phyloP scores from a whole-genome alignment of 2,888 invertebrate species.

The Temnothorax rugatulus region DNA sequence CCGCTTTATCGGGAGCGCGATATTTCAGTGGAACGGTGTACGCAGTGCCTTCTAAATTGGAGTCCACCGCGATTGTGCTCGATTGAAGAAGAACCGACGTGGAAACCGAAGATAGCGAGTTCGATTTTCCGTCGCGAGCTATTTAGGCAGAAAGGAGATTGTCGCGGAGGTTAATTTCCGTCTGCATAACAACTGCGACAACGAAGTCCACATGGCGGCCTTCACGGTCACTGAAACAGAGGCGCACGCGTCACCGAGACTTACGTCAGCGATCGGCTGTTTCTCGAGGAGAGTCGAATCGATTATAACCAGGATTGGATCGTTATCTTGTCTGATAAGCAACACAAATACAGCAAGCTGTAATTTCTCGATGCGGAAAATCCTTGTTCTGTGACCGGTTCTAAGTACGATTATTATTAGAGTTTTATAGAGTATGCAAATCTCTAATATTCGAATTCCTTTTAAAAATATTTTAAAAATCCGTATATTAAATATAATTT shows the following conservation, averaged over 20 bases:
- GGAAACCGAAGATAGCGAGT: conserved; percentile 66
- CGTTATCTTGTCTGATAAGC: conserved; percentile 30
- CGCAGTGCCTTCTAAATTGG: conserved; percentile 18
- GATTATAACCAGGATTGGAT: conserved; percentile 12
- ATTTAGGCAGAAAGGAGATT: conserved; percentile 74
- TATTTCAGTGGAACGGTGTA: neutral
- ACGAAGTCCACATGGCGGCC: conserved; percentile 41
- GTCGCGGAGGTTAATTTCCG: conserved; percentile 73
- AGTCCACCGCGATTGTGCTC: conserved; percentile 28
- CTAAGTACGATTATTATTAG: neutral
- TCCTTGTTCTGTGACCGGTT: neutral
- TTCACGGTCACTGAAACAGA: conserved; percentile 45
- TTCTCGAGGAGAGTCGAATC: neutral
- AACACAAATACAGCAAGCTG: neutral
- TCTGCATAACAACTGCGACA: conserved; percentile 25
- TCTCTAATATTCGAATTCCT: neutral
- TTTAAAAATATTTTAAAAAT: neutral
- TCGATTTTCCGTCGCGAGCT: conserved; percentile 55
- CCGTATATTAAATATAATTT: neutral
- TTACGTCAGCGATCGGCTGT: conserved; percentile 35
- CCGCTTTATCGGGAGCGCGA: conserved; percentile 10
- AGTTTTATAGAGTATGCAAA: neutral
- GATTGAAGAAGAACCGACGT: conserved; percentile 57
- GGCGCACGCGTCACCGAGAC: conserved; percentile 25
- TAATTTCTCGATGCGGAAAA: neutral